Percentiles rank a stretch among this genome's conserved stretches.
Conservation (phyloP, 2,113 vertebrate genomes). For the Anas platyrhynchos region DNA sequence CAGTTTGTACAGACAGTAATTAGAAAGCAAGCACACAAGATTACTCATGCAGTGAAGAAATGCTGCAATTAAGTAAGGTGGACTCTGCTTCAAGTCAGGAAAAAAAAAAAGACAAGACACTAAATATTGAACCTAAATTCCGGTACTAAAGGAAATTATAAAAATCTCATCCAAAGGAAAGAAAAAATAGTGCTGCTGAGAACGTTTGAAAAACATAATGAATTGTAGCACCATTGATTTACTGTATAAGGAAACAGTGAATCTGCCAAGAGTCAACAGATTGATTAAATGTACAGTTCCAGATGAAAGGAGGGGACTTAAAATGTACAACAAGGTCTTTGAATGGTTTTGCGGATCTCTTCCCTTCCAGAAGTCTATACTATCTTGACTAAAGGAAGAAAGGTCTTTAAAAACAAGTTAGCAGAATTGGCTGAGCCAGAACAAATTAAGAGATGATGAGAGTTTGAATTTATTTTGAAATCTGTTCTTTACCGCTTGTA, state of each 20-base stretch:
- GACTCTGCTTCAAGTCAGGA: slow-evolving; percentile 4
- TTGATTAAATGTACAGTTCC: slow-evolving; percentile 39
- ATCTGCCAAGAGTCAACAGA: slow-evolving; percentile 8
- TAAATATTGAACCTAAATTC: not conserved
- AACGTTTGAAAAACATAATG: not conserved
- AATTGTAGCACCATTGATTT: slow-evolving; percentile 52
- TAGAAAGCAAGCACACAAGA: not conserved
- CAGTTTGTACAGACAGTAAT: slow-evolving; percentile 16
- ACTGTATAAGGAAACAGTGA: slow-evolving; percentile 1
- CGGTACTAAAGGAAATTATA: not conserved
- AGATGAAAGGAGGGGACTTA: not conserved
- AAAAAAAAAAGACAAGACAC: fast-evolving
- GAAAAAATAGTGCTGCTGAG: not conserved
- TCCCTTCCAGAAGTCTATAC: not conserved
- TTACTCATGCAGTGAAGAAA: slow-evolving; percentile 25
- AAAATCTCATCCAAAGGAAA: not conserved
- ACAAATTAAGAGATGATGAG: not conserved
- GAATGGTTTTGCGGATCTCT: not conserved
- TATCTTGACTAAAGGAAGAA: not conserved
- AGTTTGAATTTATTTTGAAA: slow-evolving; percentile 27
- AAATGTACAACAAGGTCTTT: not conserved
- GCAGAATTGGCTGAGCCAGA: not conserved
- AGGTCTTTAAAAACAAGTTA: slow-evolving; percentile 6
- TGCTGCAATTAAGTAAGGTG: slow-evolving; percentile 20
- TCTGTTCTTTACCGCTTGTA: not conserved